Conservation (phyloP, 2,797 vertebrate genomes). For the Ctenochaetus hawaiiensis region DNA sequence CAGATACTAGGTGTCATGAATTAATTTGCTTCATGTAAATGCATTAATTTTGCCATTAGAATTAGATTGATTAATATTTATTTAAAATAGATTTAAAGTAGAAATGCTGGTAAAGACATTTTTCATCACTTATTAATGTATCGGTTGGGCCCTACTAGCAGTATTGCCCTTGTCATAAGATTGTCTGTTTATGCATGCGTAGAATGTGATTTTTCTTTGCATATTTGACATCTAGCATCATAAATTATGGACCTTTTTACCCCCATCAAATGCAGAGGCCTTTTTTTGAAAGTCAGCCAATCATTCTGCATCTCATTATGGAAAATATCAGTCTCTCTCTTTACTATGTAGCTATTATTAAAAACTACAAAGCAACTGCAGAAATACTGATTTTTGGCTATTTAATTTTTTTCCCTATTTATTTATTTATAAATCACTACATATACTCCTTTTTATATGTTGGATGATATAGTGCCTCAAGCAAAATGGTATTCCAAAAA, state of each 20-base stretch:
- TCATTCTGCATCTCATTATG: conserved; percentile 31
- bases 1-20: not conserved
- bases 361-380: conserved; percentile 36
- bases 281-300: conserved; percentile 43
- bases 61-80: too few species aligned
- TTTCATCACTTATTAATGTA: not conserved
- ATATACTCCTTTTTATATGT: conserved; percentile 31
- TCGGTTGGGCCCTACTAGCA: conserved; percentile 6
- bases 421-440: conserved; percentile 42
- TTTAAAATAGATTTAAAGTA: not conserved
- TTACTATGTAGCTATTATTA: conserved; percentile 38
- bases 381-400: conserved; percentile 23
- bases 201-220: conserved; percentile 10
- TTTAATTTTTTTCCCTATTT: too few species aligned
- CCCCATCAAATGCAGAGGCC: conserved; percentile 35
- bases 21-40: not conserved
- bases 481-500: conserved; percentile 15
- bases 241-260: conserved; percentile 45
- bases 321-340: conserved; percentile 13
- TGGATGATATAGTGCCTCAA: conserved; percentile 23
- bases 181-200: conserved; percentile 24
- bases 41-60: too few species aligned
- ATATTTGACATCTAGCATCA: conserved; percentile 22
- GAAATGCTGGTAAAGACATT: not conserved
- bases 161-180: not conserved